Percentiles rank a stretch among this genome's conserved stretches.
Evolutionary conservation across 2,797 vertebrate genomes (phyloP).

Genomic region (Enteromius viviparus): DNA sequence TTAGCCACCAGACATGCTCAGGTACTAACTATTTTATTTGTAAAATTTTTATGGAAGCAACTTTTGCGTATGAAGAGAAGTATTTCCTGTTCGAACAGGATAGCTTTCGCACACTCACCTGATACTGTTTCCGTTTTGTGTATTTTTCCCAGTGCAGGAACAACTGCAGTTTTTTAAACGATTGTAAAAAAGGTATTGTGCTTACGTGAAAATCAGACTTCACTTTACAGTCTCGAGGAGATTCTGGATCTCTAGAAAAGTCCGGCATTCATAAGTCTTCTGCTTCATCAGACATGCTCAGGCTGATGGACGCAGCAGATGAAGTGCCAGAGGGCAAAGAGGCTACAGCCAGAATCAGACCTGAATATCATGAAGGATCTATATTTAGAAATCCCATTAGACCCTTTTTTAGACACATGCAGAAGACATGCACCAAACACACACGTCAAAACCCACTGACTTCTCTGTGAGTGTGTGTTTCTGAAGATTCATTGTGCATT

Average conservation of each 20-base stretch:
- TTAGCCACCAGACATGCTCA: too few species aligned
- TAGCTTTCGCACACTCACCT: too few species aligned
- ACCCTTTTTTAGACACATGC: slow-evolving; percentile 16
- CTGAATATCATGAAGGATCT: slow-evolving; percentile 50
- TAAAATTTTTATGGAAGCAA: too few species aligned
- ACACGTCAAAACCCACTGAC: slow-evolving; percentile 1
- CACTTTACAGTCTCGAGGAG: too few species aligned
- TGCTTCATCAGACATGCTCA: slow-evolving; percentile 19
- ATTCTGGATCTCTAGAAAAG: not conserved
- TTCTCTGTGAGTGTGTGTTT: not conserved
- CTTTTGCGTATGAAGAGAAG: too few species aligned
- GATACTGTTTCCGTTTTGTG: too few species aligned
- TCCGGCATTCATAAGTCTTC: slow-evolving; percentile 8
- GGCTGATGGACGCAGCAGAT: slow-evolving; percentile 48
- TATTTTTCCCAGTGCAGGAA: too few species aligned
- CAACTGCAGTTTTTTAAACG: too few species aligned
- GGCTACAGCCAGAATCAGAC: slow-evolving; percentile 41
- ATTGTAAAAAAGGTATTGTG: too few species aligned
- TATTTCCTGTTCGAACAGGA: too few species aligned
- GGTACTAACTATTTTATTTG: too few species aligned
- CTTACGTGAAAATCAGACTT: too few species aligned
- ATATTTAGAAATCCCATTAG: slow-evolving; percentile 42
- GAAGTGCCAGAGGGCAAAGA: slow-evolving; percentile 44
- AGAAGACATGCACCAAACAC: slow-evolving; percentile 24
- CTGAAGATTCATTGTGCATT: slow-evolving; percentile 1